Base-by-base conservation (phyloP, 2,888 invertebrate species). In the Acleris cristana region DNA sequence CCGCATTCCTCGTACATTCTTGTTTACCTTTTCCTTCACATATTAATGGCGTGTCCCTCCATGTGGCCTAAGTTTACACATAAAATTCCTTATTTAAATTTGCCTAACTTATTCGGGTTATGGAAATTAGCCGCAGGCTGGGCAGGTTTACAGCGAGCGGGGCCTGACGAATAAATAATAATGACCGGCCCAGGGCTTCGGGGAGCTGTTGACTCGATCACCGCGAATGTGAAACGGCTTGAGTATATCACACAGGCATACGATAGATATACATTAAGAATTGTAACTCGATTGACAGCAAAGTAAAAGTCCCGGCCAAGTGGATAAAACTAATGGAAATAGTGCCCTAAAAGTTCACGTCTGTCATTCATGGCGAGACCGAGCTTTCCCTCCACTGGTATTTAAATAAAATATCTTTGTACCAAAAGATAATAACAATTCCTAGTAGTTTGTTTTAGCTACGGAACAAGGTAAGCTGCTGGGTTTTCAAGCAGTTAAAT, bases 11-110 rank as follows among this genome's bases (percentile, higher is more conserved):
- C 52, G 52, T 57, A 61, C 34, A 66, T 66, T 66, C 45, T 66
- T 61, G 66, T 62, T 66, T 66, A 66, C 66, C 61, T 66, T 62
- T 61, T 57, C 66, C 52, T 61, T 56, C 51, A 56, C 61, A 61
- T 61, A 66, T 62, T 66, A 65, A 61, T 62, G 56, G 45, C 44
- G 19, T 45, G 48, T 52, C 53, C 53, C 40, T 34, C 57, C 58
- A 54, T 54, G 49, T 34, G 48, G 40, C 34, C 30, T 57, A 62
- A 62, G 57, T 62, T 66, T 62, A 62, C 52, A 66, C 66, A 57
- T 66, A 62, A 62, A 62, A 66, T 57, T 62, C 52, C 57, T 62
- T 66, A 66, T 62, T 66, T 66, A 66, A 57, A 66, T 66, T 66
- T 62, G 23, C 52, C 62, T 66, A 66, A 66, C 61, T 56, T 62